These are phyloP conservation scores for Tipula unca DNA, from an alignment of 2,888 invertebrate species.

Conservation along the genomic window DNA sequence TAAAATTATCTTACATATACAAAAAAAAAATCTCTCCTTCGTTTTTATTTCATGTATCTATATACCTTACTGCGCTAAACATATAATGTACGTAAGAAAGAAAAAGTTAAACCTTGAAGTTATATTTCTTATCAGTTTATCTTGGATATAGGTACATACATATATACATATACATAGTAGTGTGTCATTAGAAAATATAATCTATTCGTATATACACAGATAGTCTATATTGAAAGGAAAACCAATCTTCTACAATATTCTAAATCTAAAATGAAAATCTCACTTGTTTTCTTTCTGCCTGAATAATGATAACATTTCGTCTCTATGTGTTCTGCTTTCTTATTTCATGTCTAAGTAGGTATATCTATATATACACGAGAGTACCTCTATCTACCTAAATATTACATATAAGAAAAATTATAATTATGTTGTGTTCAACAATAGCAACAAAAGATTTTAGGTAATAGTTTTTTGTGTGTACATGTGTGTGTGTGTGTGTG, in stretches of 20 bases:
- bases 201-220: neutral
- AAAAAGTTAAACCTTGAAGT: conserved; percentile 8
- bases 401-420: neutral
- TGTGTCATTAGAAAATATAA: conserved; percentile 8
- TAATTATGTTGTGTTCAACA: neutral
- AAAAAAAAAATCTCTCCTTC: neutral
- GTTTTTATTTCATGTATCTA: neutral
- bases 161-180: neutral
- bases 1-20: neutral
- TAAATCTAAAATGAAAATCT: conserved; percentile 8
- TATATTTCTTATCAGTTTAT: neutral
- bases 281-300: neutral
- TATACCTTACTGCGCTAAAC: no score
- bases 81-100: neutral
- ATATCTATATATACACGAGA: neutral
- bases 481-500: neutral
- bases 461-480: neutral
- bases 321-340: neutral
- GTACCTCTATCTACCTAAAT: neutral
- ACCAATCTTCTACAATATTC: neutral
- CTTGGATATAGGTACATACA: neutral
- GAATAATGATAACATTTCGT: neutral
- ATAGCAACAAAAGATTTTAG: neutral
- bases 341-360: neutral
- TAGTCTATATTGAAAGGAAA: neutral